These are phyloP conservation scores for Marisa cornuarietis DNA, from an alignment of 1,140 invertebrate species.

Conservation along the genomic window DNA sequence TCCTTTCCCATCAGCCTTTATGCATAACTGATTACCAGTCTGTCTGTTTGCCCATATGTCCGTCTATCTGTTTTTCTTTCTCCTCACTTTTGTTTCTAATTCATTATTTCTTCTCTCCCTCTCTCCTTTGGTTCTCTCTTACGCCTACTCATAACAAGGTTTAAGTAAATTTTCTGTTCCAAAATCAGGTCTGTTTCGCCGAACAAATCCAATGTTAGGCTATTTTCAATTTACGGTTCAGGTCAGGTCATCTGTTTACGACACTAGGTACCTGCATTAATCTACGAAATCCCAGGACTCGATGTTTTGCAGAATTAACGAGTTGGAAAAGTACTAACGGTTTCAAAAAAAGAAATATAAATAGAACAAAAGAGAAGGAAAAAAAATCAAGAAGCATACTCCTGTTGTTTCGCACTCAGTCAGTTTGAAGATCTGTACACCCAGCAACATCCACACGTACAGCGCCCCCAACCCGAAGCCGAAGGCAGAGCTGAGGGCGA, in stretches of 20 bases:
- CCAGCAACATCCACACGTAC: slow-evolving; percentile 36
- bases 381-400: too few relatives aligned
- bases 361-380: too few relatives aligned
- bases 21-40: not conserved
- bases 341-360: too few relatives aligned
- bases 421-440: slow-evolving; percentile 24
- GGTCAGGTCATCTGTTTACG: too few relatives aligned
- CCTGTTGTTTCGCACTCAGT: slow-evolving; percentile 11
- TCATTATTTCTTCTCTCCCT: not conserved
- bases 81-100: not conserved
- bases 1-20: not conserved
- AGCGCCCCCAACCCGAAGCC: slow-evolving; percentile 32
- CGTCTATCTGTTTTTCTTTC: slow-evolving; percentile 6
- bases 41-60: not conserved
- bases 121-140: not conserved
- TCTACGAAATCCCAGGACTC: too few relatives aligned
- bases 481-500: slow-evolving; percentile 28
- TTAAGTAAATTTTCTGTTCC: too few relatives aligned
- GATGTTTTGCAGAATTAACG: too few relatives aligned
- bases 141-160: not conserved
- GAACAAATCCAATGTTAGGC: too few relatives aligned
- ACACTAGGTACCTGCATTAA: too few relatives aligned
- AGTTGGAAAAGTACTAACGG: too few relatives aligned
- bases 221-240: too few relatives aligned
- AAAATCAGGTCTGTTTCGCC: too few relatives aligned